Base-by-base conservation (phyloP, 2,888 invertebrate genomes). In the Ornithoptera priamus region DNA sequence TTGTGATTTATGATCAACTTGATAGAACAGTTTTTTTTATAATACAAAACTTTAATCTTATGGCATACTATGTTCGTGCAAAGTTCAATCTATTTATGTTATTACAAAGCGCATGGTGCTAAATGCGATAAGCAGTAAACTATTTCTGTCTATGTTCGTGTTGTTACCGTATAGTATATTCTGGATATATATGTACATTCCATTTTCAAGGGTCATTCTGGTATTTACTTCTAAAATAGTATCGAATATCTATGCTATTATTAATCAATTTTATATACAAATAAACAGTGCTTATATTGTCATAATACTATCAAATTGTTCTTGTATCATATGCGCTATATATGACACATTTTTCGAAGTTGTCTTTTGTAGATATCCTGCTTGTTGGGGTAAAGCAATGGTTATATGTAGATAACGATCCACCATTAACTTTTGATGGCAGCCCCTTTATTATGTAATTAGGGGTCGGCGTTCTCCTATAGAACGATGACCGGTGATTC, bases 61-160 rank as follows among this genome's bases (percentile, higher is more conserved):
- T 22, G 22, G 24, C 15, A 17, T 30, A 59, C 22, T 42, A 18
- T 42, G 20, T 20, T 1, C 12, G 62, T 46, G 69, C 56, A 65
- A 62, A 65, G 69, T 69, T 69, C 62, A 69, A 62, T 65, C 69
- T 65, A 58, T 69, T 69, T 69, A 46, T 58, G 57, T 62, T 62
- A 57, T 57, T 58, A 57, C 57, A 30, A 57, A 17, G 53, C 30
- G 64, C 69, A 69, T 18, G 53, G 58, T 69, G 61, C 69, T 69
- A 65, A 69, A 69, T 65, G 65, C 69, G 65, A 62, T 57, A 60
- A 61, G 64, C 61, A 56, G 62, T 42, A 57, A 46, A 42, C 70
- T 67, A 70, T 70, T 70, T 64, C 57, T 59, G 60, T 53, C 4
- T 7, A n/a, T 53, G 53, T 60, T 53, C 20, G 24, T 60, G 39